Conservation (phyloP, 2,888 invertebrate species). For the Ferdinandea cuprea region DNA sequence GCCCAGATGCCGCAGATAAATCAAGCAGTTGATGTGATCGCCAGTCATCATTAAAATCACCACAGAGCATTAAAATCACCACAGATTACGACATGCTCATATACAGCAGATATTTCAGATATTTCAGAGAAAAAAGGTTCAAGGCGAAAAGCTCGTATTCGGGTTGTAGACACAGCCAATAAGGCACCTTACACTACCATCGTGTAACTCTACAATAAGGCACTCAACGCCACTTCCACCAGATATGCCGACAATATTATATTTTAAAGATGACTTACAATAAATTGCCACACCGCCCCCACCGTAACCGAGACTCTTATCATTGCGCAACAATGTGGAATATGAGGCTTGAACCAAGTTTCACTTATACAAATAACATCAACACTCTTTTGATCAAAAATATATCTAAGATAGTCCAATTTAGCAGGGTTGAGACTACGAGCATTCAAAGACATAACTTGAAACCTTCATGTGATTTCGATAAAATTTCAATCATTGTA, state of each 20-base stretch:
- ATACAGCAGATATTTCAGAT: neutral
- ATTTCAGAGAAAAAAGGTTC: neutral
- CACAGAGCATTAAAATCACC: too few species aligned
- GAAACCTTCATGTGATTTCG: neutral
- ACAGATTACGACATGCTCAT: neutral
- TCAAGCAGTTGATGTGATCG: too few species aligned
- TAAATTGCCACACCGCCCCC: conserved; percentile 14
- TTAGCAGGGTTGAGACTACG: neutral
- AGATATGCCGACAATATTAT: neutral
- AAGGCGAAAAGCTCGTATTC: neutral
- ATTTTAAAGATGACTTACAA: neutral
- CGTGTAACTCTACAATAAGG: neutral
- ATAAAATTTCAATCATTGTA: neutral
- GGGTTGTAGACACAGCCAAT: neutral
- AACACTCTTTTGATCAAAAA: neutral
- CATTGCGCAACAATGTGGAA: neutral
- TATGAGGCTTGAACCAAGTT: conserved; percentile 12
- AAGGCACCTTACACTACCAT: neutral
- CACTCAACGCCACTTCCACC: neutral
- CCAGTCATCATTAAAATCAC: too few species aligned
- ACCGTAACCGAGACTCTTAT: conserved; percentile 1
- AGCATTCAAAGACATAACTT: conserved; percentile 12
- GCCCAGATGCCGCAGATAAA: too few species aligned
- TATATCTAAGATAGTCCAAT: neutral
- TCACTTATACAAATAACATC: conserved; percentile 28